Conservation (phyloP, 2,888 invertebrate genomes). For the Hydriomena furcata region DNA sequence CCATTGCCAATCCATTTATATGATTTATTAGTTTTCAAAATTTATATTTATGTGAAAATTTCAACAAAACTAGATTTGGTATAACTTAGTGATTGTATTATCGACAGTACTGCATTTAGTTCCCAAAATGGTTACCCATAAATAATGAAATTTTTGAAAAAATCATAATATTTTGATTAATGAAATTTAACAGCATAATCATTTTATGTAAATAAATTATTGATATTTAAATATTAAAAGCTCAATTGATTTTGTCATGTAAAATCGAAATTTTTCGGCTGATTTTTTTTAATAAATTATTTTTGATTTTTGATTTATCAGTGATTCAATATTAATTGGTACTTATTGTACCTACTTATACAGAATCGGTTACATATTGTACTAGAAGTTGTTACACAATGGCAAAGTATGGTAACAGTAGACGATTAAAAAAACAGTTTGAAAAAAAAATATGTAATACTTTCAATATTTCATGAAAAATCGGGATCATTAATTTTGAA, state of each 20-base stretch:
- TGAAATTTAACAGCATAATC: slow-evolving; percentile 33
- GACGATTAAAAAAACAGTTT: slow-evolving; percentile 41
- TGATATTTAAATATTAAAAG: slow-evolving; percentile 33
- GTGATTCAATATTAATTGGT: slow-evolving; percentile 21
- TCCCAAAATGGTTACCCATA: slow-evolving; percentile 4
- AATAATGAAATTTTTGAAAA: slow-evolving; percentile 3
- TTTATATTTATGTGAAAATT: too few relatives aligned
- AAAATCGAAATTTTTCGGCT: slow-evolving; percentile 26
- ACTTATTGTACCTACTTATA: slow-evolving; percentile 20
- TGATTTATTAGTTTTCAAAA: too few relatives aligned
- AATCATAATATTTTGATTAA: slow-evolving; percentile 9
- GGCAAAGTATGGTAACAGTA: slow-evolving; percentile 65
- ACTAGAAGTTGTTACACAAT: slow-evolving; percentile 64
- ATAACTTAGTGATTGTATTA: slow-evolving; percentile 8
- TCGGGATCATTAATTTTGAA: slow-evolving; percentile 15
- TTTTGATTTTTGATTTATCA: slow-evolving; percentile 24
- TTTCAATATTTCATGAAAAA: slow-evolving; percentile 12
- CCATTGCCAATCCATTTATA: background rate
- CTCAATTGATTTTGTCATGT: slow-evolving; percentile 37
- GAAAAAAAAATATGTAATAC: background rate
- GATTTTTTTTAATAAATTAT: slow-evolving; percentile 35
- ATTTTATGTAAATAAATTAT: slow-evolving; percentile 37
- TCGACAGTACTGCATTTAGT: slow-evolving; percentile 14
- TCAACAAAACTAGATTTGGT: too few relatives aligned
- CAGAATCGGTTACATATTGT: slow-evolving; percentile 59